Evolutionary conservation across 2,888 invertebrate genomes (phyloP), one percentile per base, ranked within the genome.

Genomic region (Platycheirus rosarum): DNA sequence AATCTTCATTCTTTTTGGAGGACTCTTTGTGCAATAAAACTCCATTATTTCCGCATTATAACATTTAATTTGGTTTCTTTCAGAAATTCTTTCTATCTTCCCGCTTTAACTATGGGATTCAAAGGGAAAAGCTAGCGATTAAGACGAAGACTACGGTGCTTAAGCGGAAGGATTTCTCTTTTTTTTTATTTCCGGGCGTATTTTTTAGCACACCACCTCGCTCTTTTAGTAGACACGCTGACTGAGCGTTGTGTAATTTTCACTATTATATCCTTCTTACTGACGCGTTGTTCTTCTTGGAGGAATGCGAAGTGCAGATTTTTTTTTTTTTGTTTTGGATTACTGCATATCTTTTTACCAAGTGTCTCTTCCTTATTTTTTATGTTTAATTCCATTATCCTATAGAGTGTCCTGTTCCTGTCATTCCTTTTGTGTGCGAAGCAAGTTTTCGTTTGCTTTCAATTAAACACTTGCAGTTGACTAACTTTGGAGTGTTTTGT

Each of bases 401-500:
- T 35, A 11, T 20, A n/a, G n/a, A n/a, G n/a, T 48, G 51, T n/a
- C n/a, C n/a, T n/a, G n/a, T n/a, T 60, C 2, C 23, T 46, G 46
- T 48, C 14, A 42, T 60, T 29, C 20, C 48, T 14, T 32, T 23
- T 60, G 35, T 42, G 11, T 37, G 14, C n/a, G n/a, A n/a, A 8
- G 63, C n/a, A 8, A 18, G 26, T 65, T 32, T 57, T 14, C 23
- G 32, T 70, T 77, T 65, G 57, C 37, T 49, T 77, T 74, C 53
- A 78, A 73, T 68, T 74, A 74, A 73, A 78, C 62, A 62, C 53
- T 73, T 66, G 51, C 68, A 48, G 29, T 68, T 62, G 73, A 68
- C 62, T 68, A 60, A 62, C 57, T 73, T 60, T 57, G 11, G 13
- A 16, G 37, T 6, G 16, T 35, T 32, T 55, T 44, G 29, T 9